A percentile compares a stretch with the other conserved stretches of the same genome.
phyloP scores from a whole-genome alignment of 35 echinoderm and acorn worm genomes.

The Apostichopus japonicus region DNA sequence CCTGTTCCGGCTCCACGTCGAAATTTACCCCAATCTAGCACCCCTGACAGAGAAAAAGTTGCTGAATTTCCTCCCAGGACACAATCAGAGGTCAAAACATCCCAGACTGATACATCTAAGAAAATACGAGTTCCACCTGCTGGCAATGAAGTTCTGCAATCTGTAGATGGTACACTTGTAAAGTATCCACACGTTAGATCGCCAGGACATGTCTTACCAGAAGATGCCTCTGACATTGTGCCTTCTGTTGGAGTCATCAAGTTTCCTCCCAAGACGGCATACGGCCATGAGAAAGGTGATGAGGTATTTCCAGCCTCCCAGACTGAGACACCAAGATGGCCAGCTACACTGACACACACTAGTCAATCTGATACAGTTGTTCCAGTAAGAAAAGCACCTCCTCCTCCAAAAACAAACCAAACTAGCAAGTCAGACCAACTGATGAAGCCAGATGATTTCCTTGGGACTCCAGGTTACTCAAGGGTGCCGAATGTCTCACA shows the following conservation, averaged over 20 bases:
- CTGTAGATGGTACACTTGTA: too few species aligned
- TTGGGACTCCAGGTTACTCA: not conserved
- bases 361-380: not conserved
- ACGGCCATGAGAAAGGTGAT: not conserved
- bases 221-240: not conserved
- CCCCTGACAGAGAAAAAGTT: not conserved
- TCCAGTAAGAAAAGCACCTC: not conserved
- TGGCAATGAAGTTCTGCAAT: too few species aligned
- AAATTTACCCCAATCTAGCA: not conserved
- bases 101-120: not conserved
- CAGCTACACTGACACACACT: not conserved
- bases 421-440: not conserved
- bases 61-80: not conserved
- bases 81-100: not conserved
- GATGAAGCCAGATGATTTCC: not conserved
- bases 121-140: not conserved
- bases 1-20: slow-evolving; percentile 42
- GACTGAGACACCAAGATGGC: not conserved
- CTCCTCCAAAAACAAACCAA: not conserved
- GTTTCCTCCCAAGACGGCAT: not conserved
- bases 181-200: too few species aligned
- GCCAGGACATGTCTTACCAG: not conserved
- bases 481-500: not conserved
- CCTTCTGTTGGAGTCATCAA: slow-evolving; percentile 45
- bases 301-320: not conserved